Evolutionary conservation across 2,797 vertebrate genomes (phyloP).

Genomic region (Acrossocheilus fasciatus): DNA sequence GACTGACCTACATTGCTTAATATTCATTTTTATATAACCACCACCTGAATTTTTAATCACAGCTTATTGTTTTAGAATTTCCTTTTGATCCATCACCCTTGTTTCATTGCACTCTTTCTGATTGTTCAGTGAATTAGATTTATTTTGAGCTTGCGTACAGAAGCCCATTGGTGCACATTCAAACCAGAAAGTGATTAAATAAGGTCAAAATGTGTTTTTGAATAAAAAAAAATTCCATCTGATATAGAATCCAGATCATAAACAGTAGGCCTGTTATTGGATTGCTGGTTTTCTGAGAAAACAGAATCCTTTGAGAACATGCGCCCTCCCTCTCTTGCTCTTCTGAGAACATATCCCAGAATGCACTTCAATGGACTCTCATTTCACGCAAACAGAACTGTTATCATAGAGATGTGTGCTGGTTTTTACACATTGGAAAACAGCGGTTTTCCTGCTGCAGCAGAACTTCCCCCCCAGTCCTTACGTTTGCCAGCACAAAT

Average conservation of each 20-base stretch:
- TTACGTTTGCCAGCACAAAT: slow-evolving; percentile 11
- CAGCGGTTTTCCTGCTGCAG: not conserved
- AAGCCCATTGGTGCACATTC: not conserved
- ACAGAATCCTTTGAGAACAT: slow-evolving; percentile 18
- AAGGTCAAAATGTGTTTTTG: not conserved
- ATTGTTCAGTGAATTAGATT: not conserved
- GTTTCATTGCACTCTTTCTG: not conserved
- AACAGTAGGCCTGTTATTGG: not conserved
- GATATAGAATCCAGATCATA: not conserved
- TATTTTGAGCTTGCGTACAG: not conserved
- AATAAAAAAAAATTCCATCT: not conserved
- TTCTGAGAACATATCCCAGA: slow-evolving; percentile 4
- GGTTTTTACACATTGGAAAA: slow-evolving; percentile 11
- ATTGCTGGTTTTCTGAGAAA: slow-evolving; percentile 36
- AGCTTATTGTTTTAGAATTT: slow-evolving; percentile 1
- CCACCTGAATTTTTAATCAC: not conserved
- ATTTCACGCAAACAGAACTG: not conserved
- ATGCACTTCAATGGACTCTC: slow-evolving; percentile 2
- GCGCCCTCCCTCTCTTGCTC: not conserved
- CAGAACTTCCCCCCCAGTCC: not conserved
- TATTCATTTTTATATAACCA: not conserved
- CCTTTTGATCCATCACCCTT: not conserved
- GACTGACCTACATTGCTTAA: not conserved
- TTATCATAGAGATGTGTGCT: not conserved
- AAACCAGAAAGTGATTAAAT: slow-evolving; percentile 15